phyloP scores from a whole-genome alignment of 1,140 invertebrate genomes.

The Heliconius congener region DNA sequence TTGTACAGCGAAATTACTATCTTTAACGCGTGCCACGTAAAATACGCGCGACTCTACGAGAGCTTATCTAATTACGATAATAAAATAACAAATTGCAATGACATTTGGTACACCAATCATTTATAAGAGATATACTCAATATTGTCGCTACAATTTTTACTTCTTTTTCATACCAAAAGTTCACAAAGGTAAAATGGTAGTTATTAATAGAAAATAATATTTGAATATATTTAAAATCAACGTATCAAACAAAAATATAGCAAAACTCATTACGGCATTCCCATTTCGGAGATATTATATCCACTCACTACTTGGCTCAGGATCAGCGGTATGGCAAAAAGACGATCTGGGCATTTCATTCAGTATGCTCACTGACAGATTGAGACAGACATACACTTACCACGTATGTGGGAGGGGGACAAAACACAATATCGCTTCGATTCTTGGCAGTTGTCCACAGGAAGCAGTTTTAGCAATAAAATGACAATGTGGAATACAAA shows the following conservation, averaged over 20 bases:
- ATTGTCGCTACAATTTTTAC: too few relatives aligned
- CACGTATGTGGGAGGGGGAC: conserved; percentile 41
- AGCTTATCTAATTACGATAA: too few relatives aligned
- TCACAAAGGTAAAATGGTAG: too few relatives aligned
- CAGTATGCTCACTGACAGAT: conserved; percentile 60
- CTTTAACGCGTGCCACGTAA: too few relatives aligned
- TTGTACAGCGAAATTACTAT: too few relatives aligned
- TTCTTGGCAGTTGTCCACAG: conserved; percentile 79
- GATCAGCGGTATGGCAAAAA: conserved; percentile 70
- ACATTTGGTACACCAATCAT: too few relatives aligned
- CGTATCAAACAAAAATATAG: neutral
- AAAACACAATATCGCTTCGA: conserved; percentile 53
- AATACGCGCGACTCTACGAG: too few relatives aligned
- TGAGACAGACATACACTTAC: conserved; percentile 49
- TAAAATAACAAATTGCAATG: too few relatives aligned
- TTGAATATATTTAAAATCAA: neutral
- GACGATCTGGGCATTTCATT: conserved; percentile 72
- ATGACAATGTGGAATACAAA: conserved; percentile 47
- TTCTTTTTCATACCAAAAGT: too few relatives aligned
- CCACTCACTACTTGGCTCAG: conserved; percentile 69
- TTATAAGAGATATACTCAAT: too few relatives aligned
- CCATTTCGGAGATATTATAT: conserved; percentile 53
- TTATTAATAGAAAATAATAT: conserved; percentile 1
- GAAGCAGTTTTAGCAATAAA: conserved; percentile 74
- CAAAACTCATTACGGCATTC: conserved; percentile 35